Conservation (phyloP, 2,113 vertebrate genomes). For the Dasypus novemcinctus region DNA sequence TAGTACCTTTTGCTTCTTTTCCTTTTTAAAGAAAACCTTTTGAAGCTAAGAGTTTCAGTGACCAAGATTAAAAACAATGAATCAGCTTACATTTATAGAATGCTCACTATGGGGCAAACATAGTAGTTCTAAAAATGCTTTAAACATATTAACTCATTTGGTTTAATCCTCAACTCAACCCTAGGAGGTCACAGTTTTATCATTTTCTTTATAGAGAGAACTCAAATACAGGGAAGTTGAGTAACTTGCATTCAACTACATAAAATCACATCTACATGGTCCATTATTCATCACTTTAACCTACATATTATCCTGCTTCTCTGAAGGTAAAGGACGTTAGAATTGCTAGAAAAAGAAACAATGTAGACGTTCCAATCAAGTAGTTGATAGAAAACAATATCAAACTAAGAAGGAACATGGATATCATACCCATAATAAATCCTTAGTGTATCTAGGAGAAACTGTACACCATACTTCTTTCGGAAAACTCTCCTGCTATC, state of each 20-base stretch:
- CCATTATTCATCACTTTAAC: conserved; percentile 35
- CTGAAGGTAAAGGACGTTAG: not conserved
- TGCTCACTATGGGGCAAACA: not conserved
- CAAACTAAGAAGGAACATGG: conserved; percentile 39
- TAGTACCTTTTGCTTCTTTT: conserved; percentile 10
- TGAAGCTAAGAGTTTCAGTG: not conserved
- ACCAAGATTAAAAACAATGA: conserved; percentile 34
- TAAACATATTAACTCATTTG: conserved; percentile 29
- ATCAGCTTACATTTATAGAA: not conserved
- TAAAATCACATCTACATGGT: not conserved
- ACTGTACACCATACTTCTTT: conserved; percentile 96
- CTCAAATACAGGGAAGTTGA: not conserved
- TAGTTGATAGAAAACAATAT: conserved; percentile 39
- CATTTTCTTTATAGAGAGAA: conserved; percentile 34
- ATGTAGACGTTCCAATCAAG: not conserved
- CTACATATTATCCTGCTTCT: not conserved
- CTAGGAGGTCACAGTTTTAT: not conserved
- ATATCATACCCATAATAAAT: conserved; percentile 93
- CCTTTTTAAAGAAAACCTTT: not conserved
- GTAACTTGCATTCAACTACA: not conserved
- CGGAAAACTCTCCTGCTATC: conserved; percentile 96
- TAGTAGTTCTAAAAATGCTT: conserved; percentile 42
- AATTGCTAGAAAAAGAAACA: conserved; percentile 8
- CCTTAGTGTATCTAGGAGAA: conserved; percentile 93
- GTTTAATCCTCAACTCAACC: conserved; percentile 9